phyloP scores from a whole-genome alignment of 1,140 invertebrate species.

The Pseudomyrmex dendroicus region DNA sequence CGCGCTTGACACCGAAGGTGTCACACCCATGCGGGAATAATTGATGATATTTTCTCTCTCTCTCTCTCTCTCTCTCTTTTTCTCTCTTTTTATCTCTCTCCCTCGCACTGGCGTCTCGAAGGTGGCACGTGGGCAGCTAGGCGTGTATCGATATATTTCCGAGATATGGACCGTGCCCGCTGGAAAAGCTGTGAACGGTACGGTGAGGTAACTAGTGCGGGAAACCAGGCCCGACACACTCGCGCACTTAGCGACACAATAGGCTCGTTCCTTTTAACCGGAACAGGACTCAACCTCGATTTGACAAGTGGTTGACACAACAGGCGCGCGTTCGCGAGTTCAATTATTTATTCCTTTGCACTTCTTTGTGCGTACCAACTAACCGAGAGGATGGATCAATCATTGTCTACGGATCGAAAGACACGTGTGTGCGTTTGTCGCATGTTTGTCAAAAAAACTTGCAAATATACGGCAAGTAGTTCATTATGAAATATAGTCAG shows the following conservation, averaged over 20 bases:
- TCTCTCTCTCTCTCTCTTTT: no score
- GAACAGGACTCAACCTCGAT: neutral
- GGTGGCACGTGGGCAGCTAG: constrained; percentile 43
- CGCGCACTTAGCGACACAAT: neutral
- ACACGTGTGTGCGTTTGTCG: neutral
- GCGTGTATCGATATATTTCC: constrained; percentile 47
- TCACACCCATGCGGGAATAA: constrained; percentile 41
- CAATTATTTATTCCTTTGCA: neutral
- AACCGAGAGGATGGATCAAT: neutral
- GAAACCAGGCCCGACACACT: constrained; percentile 1
- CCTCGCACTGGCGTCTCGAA: constrained; percentile 11
- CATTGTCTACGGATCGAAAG: neutral
- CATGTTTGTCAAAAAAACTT: neutral
- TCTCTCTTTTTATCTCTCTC: constrained; percentile 1
- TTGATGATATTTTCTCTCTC: constrained; percentile 34
- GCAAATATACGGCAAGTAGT: neutral
- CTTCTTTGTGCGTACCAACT: neutral
- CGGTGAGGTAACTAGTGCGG: constrained; percentile 34
- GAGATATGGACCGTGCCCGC: constrained; percentile 16
- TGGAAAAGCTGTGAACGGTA: constrained; percentile 42
- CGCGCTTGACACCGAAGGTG: neutral
- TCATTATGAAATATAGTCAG: constrained; percentile 22
- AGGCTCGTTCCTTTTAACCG: neutral
- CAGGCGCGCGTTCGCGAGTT: neutral
- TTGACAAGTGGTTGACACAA: neutral